These are phyloP conservation scores for Brachionichthys hirsutus DNA, from an alignment of 2,113 vertebrate genomes.

Conservation along the genomic window DNA sequence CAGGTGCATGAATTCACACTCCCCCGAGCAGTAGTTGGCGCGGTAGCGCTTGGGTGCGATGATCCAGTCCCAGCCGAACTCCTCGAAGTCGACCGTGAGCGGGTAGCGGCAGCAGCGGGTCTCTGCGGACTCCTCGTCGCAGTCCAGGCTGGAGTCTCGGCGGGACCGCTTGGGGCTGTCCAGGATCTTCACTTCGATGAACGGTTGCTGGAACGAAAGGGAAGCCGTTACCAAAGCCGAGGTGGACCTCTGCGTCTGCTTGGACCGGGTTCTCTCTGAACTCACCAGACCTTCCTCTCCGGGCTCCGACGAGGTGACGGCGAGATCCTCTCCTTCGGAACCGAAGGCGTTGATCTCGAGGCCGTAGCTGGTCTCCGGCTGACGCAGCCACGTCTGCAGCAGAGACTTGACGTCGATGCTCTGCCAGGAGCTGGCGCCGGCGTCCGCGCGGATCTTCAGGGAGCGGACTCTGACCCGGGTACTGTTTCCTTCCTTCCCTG, in stretches of 20 bases:
- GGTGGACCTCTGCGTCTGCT: neutral
- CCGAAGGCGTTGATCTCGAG: slow-evolving; percentile 96
- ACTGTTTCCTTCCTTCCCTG: slow-evolving; percentile 84
- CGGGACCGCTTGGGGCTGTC: slow-evolving; percentile 89
- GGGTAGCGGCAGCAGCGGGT: slow-evolving; percentile 95
- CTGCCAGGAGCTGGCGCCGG: slow-evolving; percentile 92
- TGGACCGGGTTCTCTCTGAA: too few species aligned
- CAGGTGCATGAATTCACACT: slow-evolving; percentile 95
- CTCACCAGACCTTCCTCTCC: slow-evolving; percentile 97
- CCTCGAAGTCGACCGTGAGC: slow-evolving; percentile 96
- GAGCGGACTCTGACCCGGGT: slow-evolving; percentile 88
- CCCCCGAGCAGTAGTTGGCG: slow-evolving; percentile 96
- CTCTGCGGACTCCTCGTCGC: slow-evolving; percentile 90
- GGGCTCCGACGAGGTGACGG: slow-evolving; percentile 86
- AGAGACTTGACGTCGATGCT: slow-evolving; percentile 96
- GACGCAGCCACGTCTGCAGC: slow-evolving; percentile 93
- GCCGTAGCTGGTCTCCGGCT: slow-evolving; percentile 93
- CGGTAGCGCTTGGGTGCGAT: slow-evolving; percentile 97
- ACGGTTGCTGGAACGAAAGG: slow-evolving; percentile 85
- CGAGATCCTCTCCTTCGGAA: slow-evolving; percentile 88
- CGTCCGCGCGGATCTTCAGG: slow-evolving; percentile 89
- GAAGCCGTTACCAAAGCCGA: neutral
- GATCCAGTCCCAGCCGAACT: slow-evolving; percentile 99
- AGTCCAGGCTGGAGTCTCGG: slow-evolving; percentile 92
- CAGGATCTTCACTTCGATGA: slow-evolving; percentile 95